phyloP scores from a whole-genome alignment of 2,113 vertebrate genomes.

The Paradoxurus hermaphroditus region DNA sequence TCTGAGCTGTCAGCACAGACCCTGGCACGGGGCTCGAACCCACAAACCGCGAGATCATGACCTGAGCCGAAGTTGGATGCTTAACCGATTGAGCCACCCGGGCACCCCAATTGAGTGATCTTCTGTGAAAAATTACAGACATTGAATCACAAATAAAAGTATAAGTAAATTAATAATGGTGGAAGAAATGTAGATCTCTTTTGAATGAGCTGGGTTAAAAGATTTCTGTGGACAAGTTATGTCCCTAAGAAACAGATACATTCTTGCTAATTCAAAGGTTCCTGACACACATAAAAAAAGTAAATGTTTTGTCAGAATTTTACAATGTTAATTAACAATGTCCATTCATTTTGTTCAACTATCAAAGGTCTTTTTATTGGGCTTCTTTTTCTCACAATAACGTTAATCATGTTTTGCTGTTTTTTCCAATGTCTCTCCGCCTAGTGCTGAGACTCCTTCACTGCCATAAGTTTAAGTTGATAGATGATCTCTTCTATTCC shows the following conservation, averaged over 20 bases:
- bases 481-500: background rate
- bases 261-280: background rate
- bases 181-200: background rate
- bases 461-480: background rate
- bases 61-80: too few species aligned
- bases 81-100: too few species aligned
- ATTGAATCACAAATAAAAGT: background rate
- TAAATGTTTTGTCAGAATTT: background rate
- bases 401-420: background rate
- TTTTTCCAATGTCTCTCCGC: background rate
- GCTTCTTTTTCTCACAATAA: background rate
- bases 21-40: too few species aligned
- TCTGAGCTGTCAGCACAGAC: too few species aligned
- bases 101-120: background rate
- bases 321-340: background rate
- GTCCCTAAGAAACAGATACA: background rate
- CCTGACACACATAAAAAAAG: background rate
- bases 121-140: background rate
- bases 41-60: too few species aligned
- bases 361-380: background rate
- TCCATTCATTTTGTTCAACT: background rate
- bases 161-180: background rate
- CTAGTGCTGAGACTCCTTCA: background rate
- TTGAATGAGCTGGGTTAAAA: background rate
- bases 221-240: background rate